Conservation (phyloP, 2,797 vertebrate species). For the Sphenodon punctatus region DNA sequence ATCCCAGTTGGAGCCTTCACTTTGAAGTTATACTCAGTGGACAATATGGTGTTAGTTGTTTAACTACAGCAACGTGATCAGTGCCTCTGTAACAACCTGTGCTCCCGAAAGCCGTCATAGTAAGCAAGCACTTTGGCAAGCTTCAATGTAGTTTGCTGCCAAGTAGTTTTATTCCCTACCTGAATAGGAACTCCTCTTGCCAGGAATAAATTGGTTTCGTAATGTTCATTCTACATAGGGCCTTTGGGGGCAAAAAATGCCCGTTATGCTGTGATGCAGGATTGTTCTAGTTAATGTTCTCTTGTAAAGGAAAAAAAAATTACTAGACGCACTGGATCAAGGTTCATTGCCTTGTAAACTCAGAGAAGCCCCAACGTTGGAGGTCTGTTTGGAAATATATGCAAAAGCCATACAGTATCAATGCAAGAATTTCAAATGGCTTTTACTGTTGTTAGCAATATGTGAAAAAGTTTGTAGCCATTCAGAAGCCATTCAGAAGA, state of each 20-base stretch:
- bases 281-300: background rate
- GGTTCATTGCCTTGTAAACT: background rate
- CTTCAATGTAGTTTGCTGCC: slow-evolving; percentile 54
- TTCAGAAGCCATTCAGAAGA: too few species aligned
- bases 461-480: background rate
- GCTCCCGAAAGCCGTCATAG: background rate
- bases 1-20: background rate
- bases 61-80: background rate
- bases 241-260: slow-evolving; percentile 76
- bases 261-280: slow-evolving; percentile 31
- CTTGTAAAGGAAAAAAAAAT: background rate
- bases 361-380: background rate
- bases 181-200: slow-evolving; percentile 56
- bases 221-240: slow-evolving; percentile 61
- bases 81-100: slow-evolving; percentile 14
- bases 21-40: slow-evolving; percentile 14
- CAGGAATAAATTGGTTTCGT: slow-evolving; percentile 56
- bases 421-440: background rate
- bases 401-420: background rate
- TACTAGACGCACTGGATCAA: background rate
- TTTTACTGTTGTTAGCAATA: background rate
- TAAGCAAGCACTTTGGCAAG: slow-evolving; percentile 47
- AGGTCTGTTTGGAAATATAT: background rate
- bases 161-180: slow-evolving; percentile 64
- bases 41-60: background rate